Evolutionary conservation across 92 coral and sea anemone species (phyloP).

Genomic region (Galaxea fascicularis): DNA sequence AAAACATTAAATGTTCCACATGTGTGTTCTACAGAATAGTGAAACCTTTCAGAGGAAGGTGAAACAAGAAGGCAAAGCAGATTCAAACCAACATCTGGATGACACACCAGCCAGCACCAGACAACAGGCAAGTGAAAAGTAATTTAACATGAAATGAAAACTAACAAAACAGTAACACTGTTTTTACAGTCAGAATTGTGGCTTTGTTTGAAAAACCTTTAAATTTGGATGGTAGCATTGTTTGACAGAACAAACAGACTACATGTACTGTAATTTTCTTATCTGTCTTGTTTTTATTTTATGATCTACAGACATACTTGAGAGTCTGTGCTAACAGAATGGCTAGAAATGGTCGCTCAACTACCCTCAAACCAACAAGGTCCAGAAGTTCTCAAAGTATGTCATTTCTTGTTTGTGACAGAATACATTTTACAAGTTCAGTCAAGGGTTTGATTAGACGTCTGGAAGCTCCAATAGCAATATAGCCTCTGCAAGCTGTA

Average conservation of each 20-base stretch:
- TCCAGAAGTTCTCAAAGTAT: constrained; percentile 94
- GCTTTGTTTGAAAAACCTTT: too few species aligned
- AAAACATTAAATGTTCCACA: neutral
- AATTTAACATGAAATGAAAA: too few species aligned
- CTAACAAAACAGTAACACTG: neutral
- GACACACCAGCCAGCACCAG: constrained; percentile 96
- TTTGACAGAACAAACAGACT: neutral
- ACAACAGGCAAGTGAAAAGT: constrained; percentile 65
- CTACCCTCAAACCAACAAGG: constrained; percentile 75
- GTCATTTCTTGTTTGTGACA: neutral
- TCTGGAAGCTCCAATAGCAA: too few species aligned
- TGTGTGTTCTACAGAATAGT: constrained; percentile 23
- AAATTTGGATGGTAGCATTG: neutral
- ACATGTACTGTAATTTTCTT: neutral
- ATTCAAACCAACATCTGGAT: constrained; percentile 60
- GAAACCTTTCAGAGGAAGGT: constrained; percentile 27
- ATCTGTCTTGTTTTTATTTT: neutral
- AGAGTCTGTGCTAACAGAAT: constrained; percentile 93
- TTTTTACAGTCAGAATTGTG: too few species aligned
- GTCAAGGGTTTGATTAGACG: too few species aligned
- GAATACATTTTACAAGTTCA: neutral
- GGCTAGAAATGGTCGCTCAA: constrained; percentile 81
- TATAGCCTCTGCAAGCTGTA: too few species aligned
- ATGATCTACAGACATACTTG: constrained; percentile 75
- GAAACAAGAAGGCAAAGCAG: constrained; percentile 73